Conservation (phyloP, 1,140 invertebrate species). For the Leguminivora glycinivorella region DNA sequence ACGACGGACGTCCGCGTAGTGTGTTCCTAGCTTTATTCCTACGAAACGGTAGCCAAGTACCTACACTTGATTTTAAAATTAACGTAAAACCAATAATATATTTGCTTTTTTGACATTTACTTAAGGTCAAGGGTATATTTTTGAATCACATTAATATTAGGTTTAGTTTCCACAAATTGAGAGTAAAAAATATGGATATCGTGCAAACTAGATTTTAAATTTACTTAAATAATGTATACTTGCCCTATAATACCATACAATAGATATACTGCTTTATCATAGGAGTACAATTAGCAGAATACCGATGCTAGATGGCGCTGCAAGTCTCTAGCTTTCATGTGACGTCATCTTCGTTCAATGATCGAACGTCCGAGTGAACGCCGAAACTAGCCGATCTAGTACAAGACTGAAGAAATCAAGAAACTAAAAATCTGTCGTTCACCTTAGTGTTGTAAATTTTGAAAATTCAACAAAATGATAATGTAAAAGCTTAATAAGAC, state of each 20-base stretch:
- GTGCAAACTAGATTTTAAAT: not conserved
- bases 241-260: slow-evolving; percentile 5
- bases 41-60: too few relatives aligned
- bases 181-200: not conserved
- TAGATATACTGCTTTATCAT: slow-evolving; percentile 41
- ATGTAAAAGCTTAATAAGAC: slow-evolving; percentile 66
- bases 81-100: too few relatives aligned
- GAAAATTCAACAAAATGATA: slow-evolving; percentile 77
- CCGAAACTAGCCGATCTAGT: slow-evolving; percentile 82
- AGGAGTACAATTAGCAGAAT: slow-evolving; percentile 13
- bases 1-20: too few relatives aligned
- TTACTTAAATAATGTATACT: not conserved
- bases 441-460: slow-evolving; percentile 82
- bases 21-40: too few relatives aligned
- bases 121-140: too few relatives aligned
- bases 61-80: too few relatives aligned
- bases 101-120: too few relatives aligned
- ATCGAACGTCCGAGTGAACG: slow-evolving; percentile 77
- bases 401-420: slow-evolving; percentile 83
- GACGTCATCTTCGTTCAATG: slow-evolving; percentile 79
- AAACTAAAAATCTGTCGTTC: slow-evolving; percentile 85
- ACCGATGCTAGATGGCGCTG: slow-evolving; percentile 45
- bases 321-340: slow-evolving; percentile 45
- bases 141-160: too few relatives aligned
- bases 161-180: not conserved